Conservation (phyloP, 2,888 invertebrate species). For the Trisateles emortualis region DNA sequence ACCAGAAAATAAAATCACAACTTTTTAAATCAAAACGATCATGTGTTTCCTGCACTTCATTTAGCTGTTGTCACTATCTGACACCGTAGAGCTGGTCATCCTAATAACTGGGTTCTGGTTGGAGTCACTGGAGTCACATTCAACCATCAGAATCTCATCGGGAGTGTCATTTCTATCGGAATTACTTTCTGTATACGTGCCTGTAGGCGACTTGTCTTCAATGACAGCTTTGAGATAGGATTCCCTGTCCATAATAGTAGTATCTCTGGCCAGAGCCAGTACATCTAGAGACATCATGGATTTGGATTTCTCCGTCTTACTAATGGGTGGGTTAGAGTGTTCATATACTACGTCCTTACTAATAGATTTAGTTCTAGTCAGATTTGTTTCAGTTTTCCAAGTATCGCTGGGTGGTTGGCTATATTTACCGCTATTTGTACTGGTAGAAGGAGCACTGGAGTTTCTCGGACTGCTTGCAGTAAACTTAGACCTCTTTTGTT, state of each 20-base stretch:
- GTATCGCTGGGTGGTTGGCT: conserved; percentile 69
- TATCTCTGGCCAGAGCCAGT: conserved; percentile 74
- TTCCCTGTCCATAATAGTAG: conserved; percentile 76
- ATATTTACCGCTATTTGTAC: conserved; percentile 64
- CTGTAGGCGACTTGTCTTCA: conserved; percentile 80
- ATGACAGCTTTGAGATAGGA: conserved; percentile 82
- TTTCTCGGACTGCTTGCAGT: conserved; percentile 73
- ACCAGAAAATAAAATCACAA: conserved; percentile 26
- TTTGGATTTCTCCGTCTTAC: conserved; percentile 75
- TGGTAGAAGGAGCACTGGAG: conserved; percentile 76
- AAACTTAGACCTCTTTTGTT: conserved; percentile 84
- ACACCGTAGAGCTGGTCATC: conserved; percentile 81
- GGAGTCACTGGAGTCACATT: conserved; percentile 82
- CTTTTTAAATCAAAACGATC: conserved; percentile 18
- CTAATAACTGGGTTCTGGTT: conserved; percentile 80
- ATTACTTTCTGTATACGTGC: conserved; percentile 81
- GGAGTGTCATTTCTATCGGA: conserved; percentile 81
- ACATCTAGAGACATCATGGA: conserved; percentile 84
- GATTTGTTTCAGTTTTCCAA: conserved; percentile 64
- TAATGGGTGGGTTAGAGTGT: conserved; percentile 67
- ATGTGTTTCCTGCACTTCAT: conserved; percentile 24
- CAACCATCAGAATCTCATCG: conserved; percentile 81
- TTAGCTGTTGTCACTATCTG: conserved; percentile 81
- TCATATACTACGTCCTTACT: conserved; percentile 77
- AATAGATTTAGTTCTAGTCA: conserved; percentile 70